Evolutionary conservation across 2,888 invertebrate species (phyloP).

Genomic region (Andrena dorsata): DNA sequence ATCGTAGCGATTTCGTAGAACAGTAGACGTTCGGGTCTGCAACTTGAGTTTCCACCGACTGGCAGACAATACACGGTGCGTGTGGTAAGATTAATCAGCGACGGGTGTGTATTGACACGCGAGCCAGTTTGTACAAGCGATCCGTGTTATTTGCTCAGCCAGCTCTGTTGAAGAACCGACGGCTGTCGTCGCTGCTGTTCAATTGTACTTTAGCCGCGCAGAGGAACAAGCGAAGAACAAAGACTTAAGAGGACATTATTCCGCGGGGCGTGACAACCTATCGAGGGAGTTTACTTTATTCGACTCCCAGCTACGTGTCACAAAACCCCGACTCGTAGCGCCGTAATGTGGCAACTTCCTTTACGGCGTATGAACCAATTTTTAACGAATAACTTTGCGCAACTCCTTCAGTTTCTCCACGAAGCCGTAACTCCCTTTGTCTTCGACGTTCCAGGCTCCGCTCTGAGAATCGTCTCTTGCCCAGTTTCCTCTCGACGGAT

Average conservation of each 20-base stretch:
- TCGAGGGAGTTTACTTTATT: slow-evolving; percentile 38
- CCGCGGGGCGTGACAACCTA: slow-evolving; percentile 41
- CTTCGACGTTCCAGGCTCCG: background rate
- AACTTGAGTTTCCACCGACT: background rate
- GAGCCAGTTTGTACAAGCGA: slow-evolving; percentile 31
- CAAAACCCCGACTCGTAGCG: slow-evolving; percentile 18
- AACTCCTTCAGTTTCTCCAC: background rate
- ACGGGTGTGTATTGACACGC: slow-evolving; percentile 23
- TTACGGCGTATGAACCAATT: slow-evolving; percentile 8
- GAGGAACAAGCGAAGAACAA: slow-evolving; percentile 50
- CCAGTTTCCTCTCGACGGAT: background rate
- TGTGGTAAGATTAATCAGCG: slow-evolving; percentile 27
- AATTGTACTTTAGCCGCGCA: slow-evolving; percentile 39
- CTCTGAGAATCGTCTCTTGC: background rate
- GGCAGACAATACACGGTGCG: background rate
- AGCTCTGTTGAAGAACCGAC: slow-evolving; percentile 36
- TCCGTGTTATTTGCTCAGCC: slow-evolving; percentile 40
- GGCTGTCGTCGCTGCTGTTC: slow-evolving; percentile 28
- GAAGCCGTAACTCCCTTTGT: background rate
- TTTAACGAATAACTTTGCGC: slow-evolving; percentile 18
- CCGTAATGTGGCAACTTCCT: slow-evolving; percentile 19
- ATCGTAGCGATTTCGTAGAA: background rate
- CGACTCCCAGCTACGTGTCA: background rate
- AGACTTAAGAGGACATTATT: slow-evolving; percentile 41
- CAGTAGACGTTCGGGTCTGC: background rate